Conservation (phyloP, 2,797 vertebrate species). For the Cryptoprocta ferox region DNA sequence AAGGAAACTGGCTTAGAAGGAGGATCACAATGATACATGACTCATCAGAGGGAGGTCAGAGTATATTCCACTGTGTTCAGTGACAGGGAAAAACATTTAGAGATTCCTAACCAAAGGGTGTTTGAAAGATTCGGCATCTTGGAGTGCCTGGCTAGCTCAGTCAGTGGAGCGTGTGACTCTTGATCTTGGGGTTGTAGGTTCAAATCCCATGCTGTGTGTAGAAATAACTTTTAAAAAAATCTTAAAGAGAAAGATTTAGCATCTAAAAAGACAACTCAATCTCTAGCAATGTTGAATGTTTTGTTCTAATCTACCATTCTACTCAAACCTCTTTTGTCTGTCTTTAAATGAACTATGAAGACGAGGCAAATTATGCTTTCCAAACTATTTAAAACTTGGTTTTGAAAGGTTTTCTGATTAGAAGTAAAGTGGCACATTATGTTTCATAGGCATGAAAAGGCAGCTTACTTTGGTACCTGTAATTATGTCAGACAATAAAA, state of each 20-base stretch:
- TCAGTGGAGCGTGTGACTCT: too few relatives aligned
- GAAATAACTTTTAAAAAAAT: too few relatives aligned
- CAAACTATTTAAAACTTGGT: constrained; percentile 45
- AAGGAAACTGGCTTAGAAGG: background rate
- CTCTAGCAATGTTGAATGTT: background rate
- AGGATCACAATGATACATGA: background rate
- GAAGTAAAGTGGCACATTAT: background rate
- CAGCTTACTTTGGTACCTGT: constrained; percentile 34
- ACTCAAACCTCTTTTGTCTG: constrained; percentile 30
- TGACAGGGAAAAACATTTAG: constrained; percentile 3
- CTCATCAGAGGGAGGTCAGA: background rate
- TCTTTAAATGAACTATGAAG: constrained; percentile 52
- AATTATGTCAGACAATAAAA: constrained; percentile 57
- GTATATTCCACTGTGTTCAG: background rate
- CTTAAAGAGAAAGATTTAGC: background rate
- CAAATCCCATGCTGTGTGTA: too few relatives aligned
- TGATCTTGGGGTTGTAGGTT: too few relatives aligned
- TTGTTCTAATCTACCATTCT: background rate
- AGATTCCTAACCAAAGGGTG: constrained; percentile 36
- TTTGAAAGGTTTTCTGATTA: constrained; percentile 54
- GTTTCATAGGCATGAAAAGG: constrained; percentile 32
- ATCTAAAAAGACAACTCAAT: background rate
- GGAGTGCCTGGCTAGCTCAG: too few relatives aligned
- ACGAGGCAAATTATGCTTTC: constrained; percentile 46
- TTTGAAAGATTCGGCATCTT: background rate